Evolutionary conservation across 2,888 invertebrate species (phyloP), one percentile per base, ranked within the genome.

Genomic region (Drosophila falleni): DNA sequence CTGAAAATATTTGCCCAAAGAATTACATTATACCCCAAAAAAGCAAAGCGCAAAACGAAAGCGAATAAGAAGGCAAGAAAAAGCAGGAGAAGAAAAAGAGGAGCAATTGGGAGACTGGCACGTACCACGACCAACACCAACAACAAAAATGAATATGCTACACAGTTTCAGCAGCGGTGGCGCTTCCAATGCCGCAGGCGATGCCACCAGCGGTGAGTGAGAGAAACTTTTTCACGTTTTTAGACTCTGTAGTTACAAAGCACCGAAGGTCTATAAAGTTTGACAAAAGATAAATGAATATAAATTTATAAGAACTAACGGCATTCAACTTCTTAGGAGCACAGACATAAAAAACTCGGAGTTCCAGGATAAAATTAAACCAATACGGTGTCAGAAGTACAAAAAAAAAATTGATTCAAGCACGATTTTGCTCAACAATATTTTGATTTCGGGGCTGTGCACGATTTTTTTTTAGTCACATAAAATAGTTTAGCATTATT

Each of bases 141-240:
- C 19, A 31, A 23, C 23, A 39, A 82, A 73, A 86, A 90, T 90
- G 92, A 91, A 91, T 82, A 91, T 91, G 92, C 78, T 91, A 80
- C 91, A 91, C 77, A 90, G 90, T 76, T 87, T 90, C 71, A 80
- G 91, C 69, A 75, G 87, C 71, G 89, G 83, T 71, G 91, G 90
- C 65, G 82, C 84, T 75, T 87, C 87, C 61, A 76, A 59, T 54
- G 76, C 85, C 63, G 70, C 76, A 60, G 77, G 77, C 77, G 85
- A 89, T 78, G 84, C 80, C 81, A 70, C 39, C 60, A 80, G 83
- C 75, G 89, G 89, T 89, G 74, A 90, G 89, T 89, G 68, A 58
- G 68, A 69, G 75, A 63, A 63, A 66, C 46, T 53, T 74, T 73
- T 74, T 67, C 49, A 56, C 23, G 44, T 49, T 66, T 62, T 31